These are phyloP conservation scores for Zophobas morio DNA, from an alignment of 1,140 invertebrate species.

Conservation along the genomic window DNA sequence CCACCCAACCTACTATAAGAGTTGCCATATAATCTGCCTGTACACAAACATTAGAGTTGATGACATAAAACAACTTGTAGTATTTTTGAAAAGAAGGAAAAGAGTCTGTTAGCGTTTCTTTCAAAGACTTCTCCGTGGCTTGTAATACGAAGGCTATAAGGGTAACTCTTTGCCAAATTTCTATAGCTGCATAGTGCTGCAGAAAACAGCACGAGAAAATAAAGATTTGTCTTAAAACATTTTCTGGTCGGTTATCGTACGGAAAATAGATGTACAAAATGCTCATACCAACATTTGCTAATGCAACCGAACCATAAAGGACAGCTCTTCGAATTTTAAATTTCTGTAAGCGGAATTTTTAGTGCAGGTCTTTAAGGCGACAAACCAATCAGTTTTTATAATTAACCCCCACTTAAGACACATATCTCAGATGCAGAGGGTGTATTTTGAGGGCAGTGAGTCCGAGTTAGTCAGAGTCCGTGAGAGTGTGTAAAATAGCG, in stretches of 20 bases:
- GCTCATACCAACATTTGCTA: background rate
- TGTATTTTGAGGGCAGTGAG: too few relatives aligned
- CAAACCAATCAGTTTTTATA: too few relatives aligned
- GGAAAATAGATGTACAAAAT: constrained; percentile 11
- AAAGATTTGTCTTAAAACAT: background rate
- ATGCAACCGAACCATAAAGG: too few relatives aligned
- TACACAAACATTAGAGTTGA: background rate
- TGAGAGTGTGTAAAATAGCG: too few relatives aligned
- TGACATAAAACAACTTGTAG: background rate
- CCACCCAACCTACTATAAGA: background rate
- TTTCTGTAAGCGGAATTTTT: too few relatives aligned
- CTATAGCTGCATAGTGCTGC: background rate
- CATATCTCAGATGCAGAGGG: too few relatives aligned
- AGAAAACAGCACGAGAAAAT: background rate
- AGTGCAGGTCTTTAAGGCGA: too few relatives aligned
- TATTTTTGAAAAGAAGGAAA: background rate
- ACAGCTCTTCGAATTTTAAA: too few relatives aligned
- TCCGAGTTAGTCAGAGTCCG: too few relatives aligned
- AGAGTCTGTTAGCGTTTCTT: background rate
- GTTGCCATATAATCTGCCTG: background rate
- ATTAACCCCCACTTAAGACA: too few relatives aligned
- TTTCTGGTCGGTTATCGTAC: background rate
- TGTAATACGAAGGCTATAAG: background rate
- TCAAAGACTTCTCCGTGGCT: constrained; percentile 1
- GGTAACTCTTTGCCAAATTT: background rate